Percentiles rank a stretch among this genome's conserved stretches.
Evolutionary conservation across 2,888 invertebrate genomes (phyloP).

Genomic region (Micropterix aruncella): DNA sequence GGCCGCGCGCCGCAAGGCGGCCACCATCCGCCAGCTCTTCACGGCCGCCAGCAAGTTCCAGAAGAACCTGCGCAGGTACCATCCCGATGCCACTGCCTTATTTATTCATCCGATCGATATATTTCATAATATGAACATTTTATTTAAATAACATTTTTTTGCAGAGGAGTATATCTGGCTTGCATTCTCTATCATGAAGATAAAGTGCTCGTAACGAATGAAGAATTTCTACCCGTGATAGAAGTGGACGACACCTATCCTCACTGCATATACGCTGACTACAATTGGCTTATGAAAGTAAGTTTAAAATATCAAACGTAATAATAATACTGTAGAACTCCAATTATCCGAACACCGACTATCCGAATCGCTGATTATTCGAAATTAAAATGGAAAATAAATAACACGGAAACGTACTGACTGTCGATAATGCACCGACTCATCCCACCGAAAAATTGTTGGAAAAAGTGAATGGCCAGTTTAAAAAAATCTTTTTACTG

Average conservation of each 20-base stretch:
- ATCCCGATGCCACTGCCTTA: background rate
- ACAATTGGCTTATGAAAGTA: slow-evolving; percentile 97
- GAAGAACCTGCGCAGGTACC: slow-evolving; percentile 71
- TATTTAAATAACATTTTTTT: slow-evolving; percentile 17
- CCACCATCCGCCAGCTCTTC: slow-evolving; percentile 87
- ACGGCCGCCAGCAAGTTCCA: slow-evolving; percentile 95
- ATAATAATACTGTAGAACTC: too few relatives aligned
- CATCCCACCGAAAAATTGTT: too few relatives aligned
- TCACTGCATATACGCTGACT: slow-evolving; percentile 80
- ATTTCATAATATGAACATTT: background rate
- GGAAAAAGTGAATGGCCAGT: too few relatives aligned
- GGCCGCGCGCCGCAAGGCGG: slow-evolving; percentile 69
- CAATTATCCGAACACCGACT: too few relatives aligned
- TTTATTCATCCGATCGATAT: background rate
- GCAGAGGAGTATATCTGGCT: slow-evolving; percentile 85
- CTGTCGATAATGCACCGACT: too few relatives aligned
- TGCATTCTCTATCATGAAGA: slow-evolving; percentile 92
- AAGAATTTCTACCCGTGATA: slow-evolving; percentile 92
- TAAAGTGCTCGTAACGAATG: slow-evolving; percentile 89
- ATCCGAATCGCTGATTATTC: too few relatives aligned
- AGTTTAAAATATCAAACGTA: too few relatives aligned
- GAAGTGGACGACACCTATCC: slow-evolving; percentile 95
- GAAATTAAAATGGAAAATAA: too few relatives aligned
- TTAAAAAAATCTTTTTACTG: too few relatives aligned
- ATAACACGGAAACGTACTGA: too few relatives aligned